phyloP scores from a whole-genome alignment of 2,888 invertebrate genomes.

The Lasioglossum lativentre region DNA sequence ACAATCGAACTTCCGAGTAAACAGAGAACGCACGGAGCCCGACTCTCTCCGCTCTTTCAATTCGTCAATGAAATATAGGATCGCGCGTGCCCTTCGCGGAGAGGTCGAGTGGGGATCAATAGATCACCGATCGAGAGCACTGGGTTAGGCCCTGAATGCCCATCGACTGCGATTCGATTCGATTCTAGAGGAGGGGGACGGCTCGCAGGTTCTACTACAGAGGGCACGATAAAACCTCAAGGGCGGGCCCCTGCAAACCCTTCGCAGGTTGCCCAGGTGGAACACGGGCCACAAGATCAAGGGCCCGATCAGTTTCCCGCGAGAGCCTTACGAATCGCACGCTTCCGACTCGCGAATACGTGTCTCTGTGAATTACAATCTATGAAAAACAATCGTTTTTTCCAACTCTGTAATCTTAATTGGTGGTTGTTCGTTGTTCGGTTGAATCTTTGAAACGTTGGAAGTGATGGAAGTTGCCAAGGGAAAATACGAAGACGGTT shows the following conservation, averaged over 20 bases:
- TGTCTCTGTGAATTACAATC: not conserved
- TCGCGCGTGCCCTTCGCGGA: slow-evolving; percentile 65
- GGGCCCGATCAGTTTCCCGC: slow-evolving; percentile 68
- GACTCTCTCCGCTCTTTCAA: slow-evolving; percentile 35
- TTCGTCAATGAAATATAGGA: slow-evolving; percentile 78
- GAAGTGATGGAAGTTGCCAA: not conserved
- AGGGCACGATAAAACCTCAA: slow-evolving; percentile 70
- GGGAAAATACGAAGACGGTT: not conserved
- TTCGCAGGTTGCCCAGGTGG: slow-evolving; percentile 77
- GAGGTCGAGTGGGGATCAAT: slow-evolving; percentile 80
- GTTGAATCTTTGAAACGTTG: not conserved
- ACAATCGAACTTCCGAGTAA: slow-evolving; percentile 65
- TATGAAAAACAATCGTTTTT: too few relatives aligned
- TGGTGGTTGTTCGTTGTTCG: not conserved
- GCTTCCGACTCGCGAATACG: slow-evolving; percentile 8
- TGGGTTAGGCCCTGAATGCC: slow-evolving; percentile 54
- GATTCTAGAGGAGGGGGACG: slow-evolving; percentile 55
- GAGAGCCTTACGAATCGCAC: slow-evolving; percentile 60
- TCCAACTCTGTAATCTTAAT: rapidly evolving
- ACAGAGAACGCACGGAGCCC: slow-evolving; percentile 34
- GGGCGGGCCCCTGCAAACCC: slow-evolving; percentile 75
- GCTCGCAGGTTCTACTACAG: slow-evolving; percentile 75
- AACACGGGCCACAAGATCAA: slow-evolving; percentile 60
- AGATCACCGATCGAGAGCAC: slow-evolving; percentile 76
- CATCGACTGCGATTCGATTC: slow-evolving; percentile 64